Evolutionary conservation across 2,888 invertebrate genomes (phyloP).

Genomic region (Argynnis bischoffii): DNA sequence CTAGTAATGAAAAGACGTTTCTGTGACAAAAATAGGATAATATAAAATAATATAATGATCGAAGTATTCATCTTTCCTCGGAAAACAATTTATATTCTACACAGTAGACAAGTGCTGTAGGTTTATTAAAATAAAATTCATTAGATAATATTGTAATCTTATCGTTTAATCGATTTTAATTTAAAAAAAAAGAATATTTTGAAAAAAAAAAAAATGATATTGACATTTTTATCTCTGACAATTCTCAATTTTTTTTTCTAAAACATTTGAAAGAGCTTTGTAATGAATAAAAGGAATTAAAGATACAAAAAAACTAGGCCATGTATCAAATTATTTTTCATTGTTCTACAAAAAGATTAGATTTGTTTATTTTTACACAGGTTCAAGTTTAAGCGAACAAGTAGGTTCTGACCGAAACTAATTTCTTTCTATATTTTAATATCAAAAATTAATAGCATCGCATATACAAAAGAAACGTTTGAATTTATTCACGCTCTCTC

Average conservation of each 20-base stretch:
- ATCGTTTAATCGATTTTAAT: slow-evolving; percentile 14
- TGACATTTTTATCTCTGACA: too few relatives aligned
- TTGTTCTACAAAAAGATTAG: too few relatives aligned
- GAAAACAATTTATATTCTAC: slow-evolving; percentile 26
- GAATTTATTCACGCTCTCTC: slow-evolving; percentile 25
- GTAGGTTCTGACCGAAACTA: slow-evolving; percentile 1
- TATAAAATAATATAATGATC: neutral
- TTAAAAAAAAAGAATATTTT: slow-evolving; percentile 4
- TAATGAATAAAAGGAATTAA: too few relatives aligned
- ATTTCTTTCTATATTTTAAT: slow-evolving; percentile 6
- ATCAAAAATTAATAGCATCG: slow-evolving; percentile 15
- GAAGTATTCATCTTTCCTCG: neutral
- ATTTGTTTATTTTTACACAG: too few relatives aligned
- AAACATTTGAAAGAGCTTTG: too few relatives aligned
- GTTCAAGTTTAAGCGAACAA: too few relatives aligned
- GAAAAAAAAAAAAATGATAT: neutral
- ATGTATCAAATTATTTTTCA: too few relatives aligned
- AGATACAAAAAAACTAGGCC: too few relatives aligned
- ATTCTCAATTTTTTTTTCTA: too few relatives aligned
- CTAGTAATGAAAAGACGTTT: neutral
- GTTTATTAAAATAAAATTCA: slow-evolving; percentile 23
- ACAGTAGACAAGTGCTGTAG: slow-evolving; percentile 20
- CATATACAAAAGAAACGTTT: slow-evolving; percentile 19
- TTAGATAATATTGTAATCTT: slow-evolving; percentile 23
- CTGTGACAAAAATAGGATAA: neutral